Evolutionary conservation across 53 echinoderm and acorn worm species (phyloP), one percentile per base, ranked within the genome.

Genomic region (Echinometra lucunter): DNA sequence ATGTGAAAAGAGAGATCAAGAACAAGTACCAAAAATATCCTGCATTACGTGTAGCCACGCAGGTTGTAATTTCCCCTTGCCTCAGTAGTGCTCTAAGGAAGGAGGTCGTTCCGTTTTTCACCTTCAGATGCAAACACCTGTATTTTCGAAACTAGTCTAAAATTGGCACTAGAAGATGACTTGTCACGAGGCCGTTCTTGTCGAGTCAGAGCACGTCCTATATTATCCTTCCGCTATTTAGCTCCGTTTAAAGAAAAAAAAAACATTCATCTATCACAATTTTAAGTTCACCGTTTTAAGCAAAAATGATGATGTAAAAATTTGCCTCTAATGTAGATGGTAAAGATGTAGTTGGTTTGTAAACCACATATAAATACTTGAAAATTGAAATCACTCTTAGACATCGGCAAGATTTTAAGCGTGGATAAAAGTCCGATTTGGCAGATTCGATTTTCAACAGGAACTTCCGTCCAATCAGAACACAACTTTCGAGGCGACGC

Each of bases 381-480:
- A 70, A 34, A 32, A 7, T 11, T 70, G 23, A 28, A 72, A 72
- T 63, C 74, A 44, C 23, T 19, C 12, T 12, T 3, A 91, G 40
- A 21, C 16, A 28, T 88, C 4, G 55, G 30, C 28, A 18, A 57
- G 57, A 47, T 47, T 45, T 45, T 30, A 91, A 8, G 42, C 2
- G 25, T 38, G 40, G n/a, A n/a, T 40, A 44, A 40, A 42, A 91
- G 40, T 58, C 40, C 19, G 44, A 66, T 38, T 63, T 37, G 70
- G 90, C 57, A 34, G 4, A 55, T 80, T n/a, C 23, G 40, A 60
- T 69, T 53, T 37, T 78, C 91, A 35, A 78, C 87, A 66, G 40
- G 85, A 94, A 94, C 85, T 94, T 94, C 85, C 87, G 87, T 58
- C 94, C 66, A 94, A 94, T 94, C 27, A 63, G 85, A 85, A 27